These are phyloP conservation scores for Anorthoa munda DNA, from an alignment of 2,888 invertebrate species.

Conservation along the genomic window DNA sequence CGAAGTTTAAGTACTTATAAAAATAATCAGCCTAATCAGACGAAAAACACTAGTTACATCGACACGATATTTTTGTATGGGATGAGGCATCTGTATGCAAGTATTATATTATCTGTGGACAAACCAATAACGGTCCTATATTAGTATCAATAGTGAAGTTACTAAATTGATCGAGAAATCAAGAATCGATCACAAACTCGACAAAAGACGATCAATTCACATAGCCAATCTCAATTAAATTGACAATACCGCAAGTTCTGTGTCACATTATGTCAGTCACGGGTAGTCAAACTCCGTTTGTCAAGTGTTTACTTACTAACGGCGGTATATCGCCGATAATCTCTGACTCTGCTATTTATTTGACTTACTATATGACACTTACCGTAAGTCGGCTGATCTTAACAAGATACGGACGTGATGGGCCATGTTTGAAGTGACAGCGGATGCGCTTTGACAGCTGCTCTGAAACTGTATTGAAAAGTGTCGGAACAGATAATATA, in stretches of 20 bases:
- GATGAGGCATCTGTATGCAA: too few species aligned
- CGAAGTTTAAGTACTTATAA: too few species aligned
- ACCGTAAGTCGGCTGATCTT: conserved; percentile 78
- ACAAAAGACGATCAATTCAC: conserved; percentile 23
- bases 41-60: too few species aligned
- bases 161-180: background rate
- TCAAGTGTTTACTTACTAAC: conserved; percentile 64
- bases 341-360: conserved; percentile 71
- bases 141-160: background rate
- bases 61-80: too few species aligned
- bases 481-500: too few species aligned
- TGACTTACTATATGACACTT: conserved; percentile 75
- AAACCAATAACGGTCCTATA: background rate
- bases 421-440: conserved; percentile 35
- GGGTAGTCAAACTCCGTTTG: conserved; percentile 31
- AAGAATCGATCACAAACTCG: conserved; percentile 26
- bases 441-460: conserved; percentile 23
- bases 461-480: too few species aligned
- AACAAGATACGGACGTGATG: conserved; percentile 65
- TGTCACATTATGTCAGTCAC: background rate
- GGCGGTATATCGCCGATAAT: conserved; percentile 58
- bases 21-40: too few species aligned
- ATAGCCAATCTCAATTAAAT: conserved; percentile 30
- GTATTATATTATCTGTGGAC: background rate
- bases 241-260: conserved; percentile 26